Evolutionary conservation across 1,140 invertebrate genomes (phyloP).

Genomic region (Euwallacea similis): DNA sequence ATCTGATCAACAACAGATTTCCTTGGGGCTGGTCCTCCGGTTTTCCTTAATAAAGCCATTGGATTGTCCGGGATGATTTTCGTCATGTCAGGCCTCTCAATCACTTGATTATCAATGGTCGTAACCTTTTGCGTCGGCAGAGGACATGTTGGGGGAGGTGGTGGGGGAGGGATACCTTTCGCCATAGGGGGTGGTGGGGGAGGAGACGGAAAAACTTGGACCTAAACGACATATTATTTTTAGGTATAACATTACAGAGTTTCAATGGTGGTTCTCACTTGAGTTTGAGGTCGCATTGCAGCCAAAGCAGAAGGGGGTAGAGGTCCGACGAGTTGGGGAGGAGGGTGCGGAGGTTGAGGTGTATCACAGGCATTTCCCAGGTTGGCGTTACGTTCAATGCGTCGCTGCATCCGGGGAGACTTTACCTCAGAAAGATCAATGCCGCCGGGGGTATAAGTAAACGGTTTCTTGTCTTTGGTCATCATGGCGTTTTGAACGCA

Average conservation of each 20-base stretch:
- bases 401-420: constrained; percentile 84
- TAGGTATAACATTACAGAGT: neutral
- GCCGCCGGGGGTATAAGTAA: constrained; percentile 91
- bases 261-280: constrained; percentile 53
- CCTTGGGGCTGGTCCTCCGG: constrained; percentile 54
- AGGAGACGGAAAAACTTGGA: constrained; percentile 37
- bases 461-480: constrained; percentile 94
- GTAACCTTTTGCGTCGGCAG: constrained; percentile 55
- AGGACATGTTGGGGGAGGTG: constrained; percentile 58
- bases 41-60: constrained; percentile 59
- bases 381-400: constrained; percentile 72
- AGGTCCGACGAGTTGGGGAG: constrained; percentile 51
- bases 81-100: constrained; percentile 65
- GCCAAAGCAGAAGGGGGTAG: constrained; percentile 58
- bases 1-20: constrained; percentile 45
- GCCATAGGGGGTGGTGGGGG: constrained; percentile 54
- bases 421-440: constrained; percentile 87
- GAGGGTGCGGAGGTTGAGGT: constrained; percentile 51
- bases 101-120: constrained; percentile 54
- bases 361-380: constrained; percentile 57
- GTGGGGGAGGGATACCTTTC: constrained; percentile 56
- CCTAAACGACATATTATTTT: constrained; percentile 13
- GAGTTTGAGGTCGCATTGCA: constrained; percentile 66
- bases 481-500: constrained; percentile 92
- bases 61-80: constrained; percentile 65